These are phyloP conservation scores for Aurelia coerulea DNA, from an alignment of 30 jellyfish, hydroid and myxozoan species.

Conservation along the genomic window DNA sequence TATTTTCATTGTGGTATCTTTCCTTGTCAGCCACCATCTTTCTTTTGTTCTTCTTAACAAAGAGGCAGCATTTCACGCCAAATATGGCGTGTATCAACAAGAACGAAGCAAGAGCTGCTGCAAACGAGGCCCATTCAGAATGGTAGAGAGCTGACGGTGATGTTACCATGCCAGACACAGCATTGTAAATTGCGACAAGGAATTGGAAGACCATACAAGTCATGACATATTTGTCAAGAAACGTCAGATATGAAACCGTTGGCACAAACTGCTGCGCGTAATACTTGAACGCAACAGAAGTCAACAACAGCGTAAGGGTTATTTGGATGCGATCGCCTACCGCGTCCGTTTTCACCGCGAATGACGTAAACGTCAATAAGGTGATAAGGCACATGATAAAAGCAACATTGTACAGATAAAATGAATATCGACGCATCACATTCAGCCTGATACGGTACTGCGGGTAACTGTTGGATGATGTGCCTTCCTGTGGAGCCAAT, in stretches of 20 bases:
- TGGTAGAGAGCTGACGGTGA: not conserved
- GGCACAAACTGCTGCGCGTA: conserved; percentile 58
- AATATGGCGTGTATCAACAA: conserved; percentile 6
- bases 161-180: conserved; percentile 16
- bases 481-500: conserved; percentile 6
- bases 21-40: not conserved
- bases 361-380: conserved; percentile 52
- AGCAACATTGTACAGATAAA: conserved; percentile 39
- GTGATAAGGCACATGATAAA: conserved; percentile 44
- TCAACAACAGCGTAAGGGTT: conserved; percentile 47
- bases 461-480: conserved; percentile 59
- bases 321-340: conserved; percentile 59
- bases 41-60: not conserved
- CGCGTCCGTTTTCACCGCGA: conserved; percentile 44
- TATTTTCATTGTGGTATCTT: not conserved
- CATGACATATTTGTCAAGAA: conserved; percentile 42
- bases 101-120: conserved; percentile 2
- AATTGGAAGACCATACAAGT: conserved; percentile 63
- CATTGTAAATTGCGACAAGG: conserved; percentile 43
- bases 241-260: conserved; percentile 44
- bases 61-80: not conserved
- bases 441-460: conserved; percentile 47
- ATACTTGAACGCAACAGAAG: conserved; percentile 70
- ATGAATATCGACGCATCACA: conserved; percentile 45
- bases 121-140: conserved; percentile 18